These are phyloP conservation scores for Aurelia aurita complex sp. Pacific DNA, from an alignment of 30 jellyfish, hydroid and myxozoan genomes.

Conservation along the genomic window DNA sequence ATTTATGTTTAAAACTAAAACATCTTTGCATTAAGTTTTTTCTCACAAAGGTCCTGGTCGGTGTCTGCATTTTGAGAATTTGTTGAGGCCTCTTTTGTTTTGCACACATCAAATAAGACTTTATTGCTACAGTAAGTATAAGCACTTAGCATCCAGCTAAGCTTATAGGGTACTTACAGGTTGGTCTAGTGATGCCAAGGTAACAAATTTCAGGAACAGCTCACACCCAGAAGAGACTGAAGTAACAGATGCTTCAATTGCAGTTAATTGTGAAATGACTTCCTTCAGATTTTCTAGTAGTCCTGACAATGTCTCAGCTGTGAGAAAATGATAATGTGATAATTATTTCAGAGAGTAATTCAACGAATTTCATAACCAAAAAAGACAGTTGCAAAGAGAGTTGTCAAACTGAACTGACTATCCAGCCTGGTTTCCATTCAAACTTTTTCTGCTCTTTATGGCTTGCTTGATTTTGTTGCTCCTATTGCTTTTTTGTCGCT, in stretches of 20 bases:
- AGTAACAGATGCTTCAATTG: conserved; percentile 57
- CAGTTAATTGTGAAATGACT: conserved; percentile 62
- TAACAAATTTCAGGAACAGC: conserved; percentile 77
- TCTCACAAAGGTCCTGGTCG: too few relatives aligned
- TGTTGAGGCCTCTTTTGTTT: background rate
- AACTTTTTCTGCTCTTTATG: too few relatives aligned
- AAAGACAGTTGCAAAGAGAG: too few relatives aligned
- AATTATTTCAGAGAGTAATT: background rate
- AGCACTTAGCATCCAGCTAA: background rate
- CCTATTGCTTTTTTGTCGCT: too few relatives aligned
- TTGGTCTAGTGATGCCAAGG: conserved; percentile 82
- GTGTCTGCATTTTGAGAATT: too few relatives aligned
- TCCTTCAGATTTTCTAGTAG: conserved; percentile 51
- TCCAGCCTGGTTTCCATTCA: too few relatives aligned
- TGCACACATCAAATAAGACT: background rate
- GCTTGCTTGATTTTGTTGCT: too few relatives aligned
- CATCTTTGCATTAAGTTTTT: too few relatives aligned
- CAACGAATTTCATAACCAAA: too few relatives aligned
- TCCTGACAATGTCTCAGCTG: conserved; percentile 88
- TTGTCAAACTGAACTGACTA: too few relatives aligned
- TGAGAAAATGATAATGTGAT: background rate
- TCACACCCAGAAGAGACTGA: conserved; percentile 98
- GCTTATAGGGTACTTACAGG: conserved; percentile 18
- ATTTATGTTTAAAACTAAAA: too few relatives aligned
- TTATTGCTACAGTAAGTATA: too few relatives aligned